A percentile compares a stretch with the other conserved stretches of the same genome.
Conservation (phyloP, 2,888 invertebrate genomes). For the Frankliniella fusca region DNA sequence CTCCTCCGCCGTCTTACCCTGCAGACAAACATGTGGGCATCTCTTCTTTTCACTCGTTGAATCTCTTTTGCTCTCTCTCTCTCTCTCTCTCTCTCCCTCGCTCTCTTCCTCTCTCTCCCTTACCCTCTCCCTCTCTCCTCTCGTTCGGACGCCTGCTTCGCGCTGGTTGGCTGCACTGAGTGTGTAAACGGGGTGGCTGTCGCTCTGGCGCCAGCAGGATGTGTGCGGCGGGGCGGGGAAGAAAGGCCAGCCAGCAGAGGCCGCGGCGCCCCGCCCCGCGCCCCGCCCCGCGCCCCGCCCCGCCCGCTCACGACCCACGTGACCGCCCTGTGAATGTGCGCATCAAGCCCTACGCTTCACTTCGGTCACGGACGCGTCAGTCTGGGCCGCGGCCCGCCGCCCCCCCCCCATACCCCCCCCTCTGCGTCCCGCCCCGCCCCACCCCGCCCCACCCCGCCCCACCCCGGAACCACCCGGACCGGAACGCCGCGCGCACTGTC, state of each 20-base stretch:
- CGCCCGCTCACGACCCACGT: not conserved
- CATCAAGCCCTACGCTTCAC: not conserved
- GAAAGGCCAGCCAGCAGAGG: no score
- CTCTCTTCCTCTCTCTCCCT: not conserved
- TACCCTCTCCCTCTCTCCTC: not conserved
- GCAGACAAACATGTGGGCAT: no score
- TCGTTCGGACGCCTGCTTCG: not conserved
- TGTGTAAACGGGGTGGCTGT: no score
- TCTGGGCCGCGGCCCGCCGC: not conserved
- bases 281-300: not conserved
- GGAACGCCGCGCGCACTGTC: no score
- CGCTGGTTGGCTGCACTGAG: no score
- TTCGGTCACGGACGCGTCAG: not conserved
- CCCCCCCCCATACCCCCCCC: not conserved
- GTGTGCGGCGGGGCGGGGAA: no score
- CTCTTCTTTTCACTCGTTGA: no score
- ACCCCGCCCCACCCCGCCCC: no score
- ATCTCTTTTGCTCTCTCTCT: not conserved
- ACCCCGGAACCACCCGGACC: no score
- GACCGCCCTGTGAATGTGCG: constrained; percentile 14
- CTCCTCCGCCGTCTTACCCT: no score
- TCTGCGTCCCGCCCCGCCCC: not conserved
- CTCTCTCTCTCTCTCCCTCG: not conserved
- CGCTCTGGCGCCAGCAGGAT: no score
- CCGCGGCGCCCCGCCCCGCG: no score